Base-by-base conservation (phyloP, 1,140 invertebrate species). In the Diuraphis noxia region DNA sequence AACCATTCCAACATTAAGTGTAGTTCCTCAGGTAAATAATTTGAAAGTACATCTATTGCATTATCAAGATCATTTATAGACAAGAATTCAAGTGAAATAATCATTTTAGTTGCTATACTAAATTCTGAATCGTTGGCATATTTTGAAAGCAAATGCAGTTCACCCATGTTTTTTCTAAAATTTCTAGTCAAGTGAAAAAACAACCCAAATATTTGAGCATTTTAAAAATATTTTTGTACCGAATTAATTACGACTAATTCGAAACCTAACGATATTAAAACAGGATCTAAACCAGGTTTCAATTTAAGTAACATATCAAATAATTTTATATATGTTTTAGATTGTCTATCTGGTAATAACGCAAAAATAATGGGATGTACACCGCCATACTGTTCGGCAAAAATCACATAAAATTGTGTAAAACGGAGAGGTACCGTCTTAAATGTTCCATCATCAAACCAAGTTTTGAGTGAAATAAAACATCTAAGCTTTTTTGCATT, bases 271-370 rank as follows among this genome's bases (percentile, higher is more conserved):
- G 63, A 72, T 72, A 72, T 72, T 72, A 7, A 34, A 72, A n/a
- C 30, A 72, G 63, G 63, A 72, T 72, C 30, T 30, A 72, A 72
- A 72, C 63, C 63, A 30, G 63, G 30, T n/a, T 72, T 72, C 25
- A 72, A 30, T n/a, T 72, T 72, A 72, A 72, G 63, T 72, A 72
- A 30, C 30, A n/a, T 72, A n/a, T 72, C 25, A 72, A 72, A 72
- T 34, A 34, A 72, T 72, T n/a, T 72, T n/a, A n/a, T 30, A 72
- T 72, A 56, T 4, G 52, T 56, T 56, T 56, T 56, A 56, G 52
- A 56, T 72, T 72, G 63, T 72, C 34, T n/a, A 72, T 72, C 63
- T n/a, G 63, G 63, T 72, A 84, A n/a, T n/a, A n/a, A n/a, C n/a
- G n/a, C n/a, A n/a, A n/a, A n/a, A n/a, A n/a, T n/a, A n/a, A n/a